Percentiles rank a stretch among this genome's conserved stretches.
phyloP scores from a whole-genome alignment of 2,888 invertebrate species.

The Prosopocoilus inquinatus region DNA sequence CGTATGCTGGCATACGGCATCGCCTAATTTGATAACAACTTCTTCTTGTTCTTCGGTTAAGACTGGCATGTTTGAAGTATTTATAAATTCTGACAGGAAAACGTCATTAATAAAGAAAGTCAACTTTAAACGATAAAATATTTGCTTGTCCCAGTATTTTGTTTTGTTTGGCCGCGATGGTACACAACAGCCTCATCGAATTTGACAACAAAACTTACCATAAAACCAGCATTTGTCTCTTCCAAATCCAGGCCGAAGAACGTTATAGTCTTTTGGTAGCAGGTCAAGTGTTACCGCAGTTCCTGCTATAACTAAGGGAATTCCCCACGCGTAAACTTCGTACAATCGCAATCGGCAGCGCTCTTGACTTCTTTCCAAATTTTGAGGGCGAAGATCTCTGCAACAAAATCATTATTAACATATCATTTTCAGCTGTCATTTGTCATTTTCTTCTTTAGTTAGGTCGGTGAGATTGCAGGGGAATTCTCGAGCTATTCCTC shows the following conservation, averaged over 20 bases:
- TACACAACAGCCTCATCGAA: too few species aligned
- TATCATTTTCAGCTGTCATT: background rate
- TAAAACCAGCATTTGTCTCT: slow-evolving; percentile 80
- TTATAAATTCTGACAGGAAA: too few species aligned
- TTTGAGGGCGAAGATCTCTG: slow-evolving; percentile 82
- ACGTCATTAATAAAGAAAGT: too few species aligned
- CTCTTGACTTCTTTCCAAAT: slow-evolving; percentile 83
- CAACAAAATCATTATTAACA: slow-evolving; percentile 34
- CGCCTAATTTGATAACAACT: too few species aligned
- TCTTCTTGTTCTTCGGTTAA: too few species aligned
- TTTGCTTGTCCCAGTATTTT: too few species aligned
- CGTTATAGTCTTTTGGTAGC: slow-evolving; percentile 59
- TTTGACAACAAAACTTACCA: slow-evolving; percentile 53
- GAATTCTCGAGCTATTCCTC: too few species aligned
- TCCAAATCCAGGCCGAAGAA: slow-evolving; percentile 77
- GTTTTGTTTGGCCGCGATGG: too few species aligned
- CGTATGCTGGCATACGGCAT: too few species aligned
- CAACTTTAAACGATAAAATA: too few species aligned
- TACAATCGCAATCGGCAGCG: slow-evolving; percentile 75
- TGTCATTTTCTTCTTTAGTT: background rate
- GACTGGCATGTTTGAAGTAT: too few species aligned
- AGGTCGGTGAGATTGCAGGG: slow-evolving; percentile 1
- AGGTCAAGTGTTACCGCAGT: slow-evolving; percentile 72
- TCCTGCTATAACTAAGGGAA: slow-evolving; percentile 73
- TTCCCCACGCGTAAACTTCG: slow-evolving; percentile 83